Evolutionary conservation across 2,888 invertebrate genomes (phyloP), one percentile per base, ranked within the genome.

Genomic region (Leucophora obtusa): DNA sequence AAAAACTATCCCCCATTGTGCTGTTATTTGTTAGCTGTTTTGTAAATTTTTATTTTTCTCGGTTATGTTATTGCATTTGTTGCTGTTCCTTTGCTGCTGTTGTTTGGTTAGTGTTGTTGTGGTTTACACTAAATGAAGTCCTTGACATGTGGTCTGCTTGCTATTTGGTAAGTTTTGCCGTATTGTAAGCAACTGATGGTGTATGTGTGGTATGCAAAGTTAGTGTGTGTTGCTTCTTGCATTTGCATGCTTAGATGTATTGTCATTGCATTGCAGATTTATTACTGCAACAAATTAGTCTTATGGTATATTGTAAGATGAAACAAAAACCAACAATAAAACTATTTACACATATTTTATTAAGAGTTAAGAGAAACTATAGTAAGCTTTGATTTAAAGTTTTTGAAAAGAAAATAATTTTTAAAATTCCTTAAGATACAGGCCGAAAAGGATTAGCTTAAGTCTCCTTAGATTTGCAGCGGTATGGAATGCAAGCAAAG

Each of bases 271-370:
- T 66, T 77, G 65, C 53, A 81, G 73, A 81, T 81, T 81, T 77
- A 81, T 81, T 81, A 81, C 81, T 81, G 81, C 81, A 77, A 81
- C 81, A 81, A 81, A 81, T 77, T 81, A 77, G 81, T 77, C 77
- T 70, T 65, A 73, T 62, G 66, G 77, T 56, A 17, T 71, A 65
- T 71, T 53, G 53, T 43, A 68, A 65, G 7, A 63, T 43, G 56
- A 17, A 79, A 50, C 43, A 59, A 53, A 14, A 14, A 43, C 33
- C 15, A 68, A 47, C 63, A 76, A 65, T 81, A 60, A 81, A 81
- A 81, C 80, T 73, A 81, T 81, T 81, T 81, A 69, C 72, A 81
- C 73, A 81, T 69, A 70, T 76, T 72, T 80, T 72, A 72, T 43
- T 58, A 65, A 76, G 59, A 76, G 69, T 70, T 69, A 70, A 65